Evolutionary conservation across 2,888 invertebrate genomes (phyloP).

Genomic region (Erannis defoliaria): DNA sequence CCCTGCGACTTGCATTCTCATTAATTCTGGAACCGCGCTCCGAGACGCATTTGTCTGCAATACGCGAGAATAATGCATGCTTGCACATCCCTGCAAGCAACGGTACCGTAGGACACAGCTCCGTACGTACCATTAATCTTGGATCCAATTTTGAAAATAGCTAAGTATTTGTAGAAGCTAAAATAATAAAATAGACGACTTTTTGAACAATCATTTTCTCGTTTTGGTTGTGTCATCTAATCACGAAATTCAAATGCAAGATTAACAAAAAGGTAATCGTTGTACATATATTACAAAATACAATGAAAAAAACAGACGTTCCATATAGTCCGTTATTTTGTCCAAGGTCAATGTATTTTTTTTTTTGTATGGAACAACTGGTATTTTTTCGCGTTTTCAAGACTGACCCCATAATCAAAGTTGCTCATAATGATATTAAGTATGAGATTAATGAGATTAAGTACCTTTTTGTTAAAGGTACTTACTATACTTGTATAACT

Average conservation of each 20-base stretch:
- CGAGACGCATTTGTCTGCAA: slow-evolving; percentile 9
- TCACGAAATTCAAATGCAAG: not conserved
- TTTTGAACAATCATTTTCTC: not conserved
- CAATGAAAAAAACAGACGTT: too few relatives aligned
- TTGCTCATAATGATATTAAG: too few relatives aligned
- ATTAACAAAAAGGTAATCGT: too few relatives aligned
- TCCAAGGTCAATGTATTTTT: too few relatives aligned
- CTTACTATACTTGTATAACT: too few relatives aligned
- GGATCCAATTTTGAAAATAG: slow-evolving; percentile 23
- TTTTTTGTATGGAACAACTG: too few relatives aligned
- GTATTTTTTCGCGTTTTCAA: too few relatives aligned
- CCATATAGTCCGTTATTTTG: too few relatives aligned
- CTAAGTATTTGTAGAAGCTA: slow-evolving; percentile 1
- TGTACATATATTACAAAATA: too few relatives aligned
- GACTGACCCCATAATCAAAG: too few relatives aligned
- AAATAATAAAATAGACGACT: not conserved
- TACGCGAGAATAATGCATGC: slow-evolving; percentile 22
- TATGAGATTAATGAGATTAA: too few relatives aligned
- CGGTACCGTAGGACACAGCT: not conserved
- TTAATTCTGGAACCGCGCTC: slow-evolving; percentile 14
- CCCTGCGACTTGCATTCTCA: slow-evolving; percentile 6
- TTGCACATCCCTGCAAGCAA: slow-evolving; percentile 15
- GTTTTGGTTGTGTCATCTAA: not conserved
- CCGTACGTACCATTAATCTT: slow-evolving; percentile 21
- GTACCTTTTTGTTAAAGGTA: too few relatives aligned